phyloP scores from a whole-genome alignment of 2,113 vertebrate genomes.

The Bothrops jararaca region DNA sequence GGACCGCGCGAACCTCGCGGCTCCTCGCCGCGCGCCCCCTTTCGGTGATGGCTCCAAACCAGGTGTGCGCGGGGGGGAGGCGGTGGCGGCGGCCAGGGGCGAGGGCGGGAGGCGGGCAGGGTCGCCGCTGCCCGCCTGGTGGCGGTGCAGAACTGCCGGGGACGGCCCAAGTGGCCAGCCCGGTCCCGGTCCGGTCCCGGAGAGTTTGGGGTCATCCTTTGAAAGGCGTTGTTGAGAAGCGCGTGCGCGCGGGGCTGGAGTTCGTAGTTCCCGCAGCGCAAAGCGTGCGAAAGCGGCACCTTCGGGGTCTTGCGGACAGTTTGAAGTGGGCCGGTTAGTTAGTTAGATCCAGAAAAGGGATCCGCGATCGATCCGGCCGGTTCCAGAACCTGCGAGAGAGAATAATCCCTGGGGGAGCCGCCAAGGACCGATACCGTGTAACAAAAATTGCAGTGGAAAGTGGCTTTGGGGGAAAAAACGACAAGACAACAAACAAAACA shows the following conservation, averaged over 20 bases:
- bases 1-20: not conserved
- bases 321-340: not conserved
- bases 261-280: not conserved
- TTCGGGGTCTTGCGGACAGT: not conserved
- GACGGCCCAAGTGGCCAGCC: not conserved
- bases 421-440: not conserved
- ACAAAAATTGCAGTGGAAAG: not conserved
- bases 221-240: not conserved
- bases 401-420: too few species aligned
- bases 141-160: not conserved
- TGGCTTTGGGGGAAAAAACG: not conserved
- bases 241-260: not conserved
- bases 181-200: not conserved
- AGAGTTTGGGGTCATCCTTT: not conserved
- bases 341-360: not conserved
- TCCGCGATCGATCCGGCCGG: not conserved
- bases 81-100: not conserved
- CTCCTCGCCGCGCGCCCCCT: not conserved
- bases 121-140: not conserved
- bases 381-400: not conserved
- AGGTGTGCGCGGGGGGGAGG: not conserved
- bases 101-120: not conserved
- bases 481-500: too few species aligned
- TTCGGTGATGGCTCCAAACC: not conserved
- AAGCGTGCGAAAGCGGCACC: not conserved